Evolutionary conservation across 2,888 invertebrate genomes (phyloP), one percentile per base, ranked within the genome.

Genomic region (Drosophila paucipuncta): DNA sequence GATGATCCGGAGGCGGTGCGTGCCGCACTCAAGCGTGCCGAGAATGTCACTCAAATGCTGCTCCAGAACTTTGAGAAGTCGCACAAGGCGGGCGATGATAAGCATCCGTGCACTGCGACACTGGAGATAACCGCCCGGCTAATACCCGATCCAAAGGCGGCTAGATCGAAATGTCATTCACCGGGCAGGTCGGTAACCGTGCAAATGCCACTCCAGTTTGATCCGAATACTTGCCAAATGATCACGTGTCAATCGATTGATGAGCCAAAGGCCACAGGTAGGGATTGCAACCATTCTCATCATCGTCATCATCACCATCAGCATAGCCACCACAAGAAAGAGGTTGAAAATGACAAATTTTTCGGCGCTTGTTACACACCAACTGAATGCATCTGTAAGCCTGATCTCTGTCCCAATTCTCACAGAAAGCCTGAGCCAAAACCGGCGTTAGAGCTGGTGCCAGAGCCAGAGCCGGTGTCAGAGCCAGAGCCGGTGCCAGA

Each of bases 111-210:
- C 47, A 53, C 54, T 4, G 87, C 85, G 10, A 85, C 81, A 2
- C 25, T 91, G 25, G 90, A 91, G 66, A 78, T 91, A 53, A 89
- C 89, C 2, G 83, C 89, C 0, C 76, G 80, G 0, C 37, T 91
- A 18, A 55, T 83, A 22, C 76, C 78, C 31, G 82, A 91, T 16
- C 41, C 60, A 0, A 70, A 67, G n/a, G 50, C 57, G 0, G 2
- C 31, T 0, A 50, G 22, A 1, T 5, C 66, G 0, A 53, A 59
- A 0, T 58, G 73, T 7, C 47, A 66, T 0, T 33, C 58, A 0
- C 62, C 69, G 10, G 74, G 80, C 25, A 77, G 65, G 1, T 80
- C 83, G 4, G 72, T 82, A 2, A 90, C 80, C 2, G 80, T 83
- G n/a, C 70, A 71, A 54, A 88, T 90, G 86, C 86, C 89, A 5